Conservation (phyloP, 2,888 invertebrate genomes). For the Brachycybe producta region DNA sequence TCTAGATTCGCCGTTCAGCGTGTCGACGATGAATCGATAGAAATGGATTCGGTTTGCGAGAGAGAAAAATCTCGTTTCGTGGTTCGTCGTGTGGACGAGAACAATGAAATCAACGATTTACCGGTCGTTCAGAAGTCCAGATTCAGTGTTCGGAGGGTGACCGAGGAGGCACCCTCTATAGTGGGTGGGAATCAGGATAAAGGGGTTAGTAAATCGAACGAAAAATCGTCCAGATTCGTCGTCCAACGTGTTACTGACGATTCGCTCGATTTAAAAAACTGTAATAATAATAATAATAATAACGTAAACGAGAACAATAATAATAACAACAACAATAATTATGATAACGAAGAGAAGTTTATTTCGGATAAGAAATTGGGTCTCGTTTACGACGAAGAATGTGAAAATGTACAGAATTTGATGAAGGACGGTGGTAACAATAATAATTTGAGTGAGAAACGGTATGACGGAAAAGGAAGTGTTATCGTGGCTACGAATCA, state of each 20-base stretch:
- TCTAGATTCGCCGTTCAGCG: neutral
- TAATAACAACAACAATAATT: slow-evolving; percentile 2
- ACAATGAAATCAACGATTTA: neutral
- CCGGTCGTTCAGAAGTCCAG: neutral
- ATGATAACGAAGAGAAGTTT: too few species aligned
- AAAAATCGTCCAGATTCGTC: slow-evolving; percentile 2
- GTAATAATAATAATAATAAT: slow-evolving; percentile 1
- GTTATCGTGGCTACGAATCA: too few species aligned
- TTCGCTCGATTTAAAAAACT: too few species aligned
- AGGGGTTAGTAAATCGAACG: too few species aligned
- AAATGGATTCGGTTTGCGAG: neutral
- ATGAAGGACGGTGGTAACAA: too few species aligned
- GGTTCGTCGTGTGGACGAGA: neutral
- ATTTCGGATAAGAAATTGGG: neutral
- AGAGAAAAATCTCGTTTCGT: neutral
- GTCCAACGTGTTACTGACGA: slow-evolving; percentile 10
- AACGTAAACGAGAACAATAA: neutral
- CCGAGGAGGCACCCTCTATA: neutral
- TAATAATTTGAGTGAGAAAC: too few species aligned
- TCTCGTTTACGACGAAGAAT: neutral
- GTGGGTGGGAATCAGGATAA: neutral
- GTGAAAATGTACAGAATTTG: slow-evolving; percentile 7
- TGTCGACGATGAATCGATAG: neutral
- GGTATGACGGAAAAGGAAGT: too few species aligned
- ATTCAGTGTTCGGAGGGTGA: slow-evolving; percentile 7